These are phyloP conservation scores for Muntiacus muntjak DNA, from an alignment of 2,113 vertebrate species.

Conservation along the genomic window DNA sequence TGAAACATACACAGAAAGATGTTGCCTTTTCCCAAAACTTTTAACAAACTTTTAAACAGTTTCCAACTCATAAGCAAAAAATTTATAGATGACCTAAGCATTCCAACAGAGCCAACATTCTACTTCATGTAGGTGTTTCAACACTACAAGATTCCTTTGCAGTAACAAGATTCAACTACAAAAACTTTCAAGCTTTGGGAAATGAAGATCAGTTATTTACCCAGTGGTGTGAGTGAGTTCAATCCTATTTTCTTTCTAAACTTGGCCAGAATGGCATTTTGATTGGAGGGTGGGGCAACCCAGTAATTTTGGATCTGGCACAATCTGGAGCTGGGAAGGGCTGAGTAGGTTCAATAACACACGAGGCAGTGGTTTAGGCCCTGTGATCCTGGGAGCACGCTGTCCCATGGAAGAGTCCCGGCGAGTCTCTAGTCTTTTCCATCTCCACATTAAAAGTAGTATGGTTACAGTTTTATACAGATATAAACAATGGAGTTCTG, in stretches of 20 bases:
- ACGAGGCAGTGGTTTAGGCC: background rate
- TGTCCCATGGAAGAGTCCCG: background rate
- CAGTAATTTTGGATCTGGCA: background rate
- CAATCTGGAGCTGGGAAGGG: background rate
- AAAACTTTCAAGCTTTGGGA: background rate
- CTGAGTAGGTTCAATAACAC: background rate
- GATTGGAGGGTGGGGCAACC: background rate
- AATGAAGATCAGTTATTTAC: background rate
- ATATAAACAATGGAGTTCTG: background rate
- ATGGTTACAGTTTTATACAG: background rate
- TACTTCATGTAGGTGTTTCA: background rate
- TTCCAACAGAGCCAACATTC: background rate
- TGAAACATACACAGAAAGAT: conserved; percentile 37
- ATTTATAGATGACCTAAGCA: conserved; percentile 23
- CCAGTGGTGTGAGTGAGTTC: background rate
- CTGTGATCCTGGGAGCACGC: background rate
- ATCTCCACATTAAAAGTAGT: background rate
- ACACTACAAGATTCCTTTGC: background rate
- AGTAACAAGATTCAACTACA: background rate
- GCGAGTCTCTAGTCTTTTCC: background rate
- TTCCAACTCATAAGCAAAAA: conserved; percentile 29
- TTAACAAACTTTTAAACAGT: conserved; percentile 20
- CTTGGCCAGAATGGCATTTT: background rate
- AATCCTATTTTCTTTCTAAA: background rate
- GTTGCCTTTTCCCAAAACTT: background rate